Percentiles rank a stretch among this genome's conserved stretches.
These are phyloP conservation scores for Anorthoa munda DNA, from an alignment of 2,888 invertebrate genomes.

Conservation along the genomic window DNA sequence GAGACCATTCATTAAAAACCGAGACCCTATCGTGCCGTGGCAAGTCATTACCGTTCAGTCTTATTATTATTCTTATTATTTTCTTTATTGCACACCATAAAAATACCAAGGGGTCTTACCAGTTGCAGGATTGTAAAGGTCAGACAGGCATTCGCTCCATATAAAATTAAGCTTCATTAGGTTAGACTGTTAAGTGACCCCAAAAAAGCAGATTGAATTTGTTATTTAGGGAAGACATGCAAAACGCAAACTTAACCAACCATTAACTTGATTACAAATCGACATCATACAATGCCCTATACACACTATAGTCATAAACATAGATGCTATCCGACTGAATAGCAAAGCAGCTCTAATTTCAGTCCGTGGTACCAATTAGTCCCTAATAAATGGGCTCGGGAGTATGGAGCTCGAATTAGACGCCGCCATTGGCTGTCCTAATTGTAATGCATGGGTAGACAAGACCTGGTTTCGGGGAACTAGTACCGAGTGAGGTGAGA, in stretches of 20 bases:
- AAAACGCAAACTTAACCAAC: background rate
- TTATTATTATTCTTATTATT: too few relatives aligned
- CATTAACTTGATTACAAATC: slow-evolving; percentile 15
- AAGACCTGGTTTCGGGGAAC: slow-evolving; percentile 24
- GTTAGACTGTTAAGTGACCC: too few relatives aligned
- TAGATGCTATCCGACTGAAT: slow-evolving; percentile 59
- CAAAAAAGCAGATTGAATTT: too few relatives aligned
- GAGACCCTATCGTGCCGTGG: too few relatives aligned
- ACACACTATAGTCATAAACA: slow-evolving; percentile 22
- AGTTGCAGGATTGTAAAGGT: too few relatives aligned
- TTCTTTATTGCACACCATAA: too few relatives aligned
- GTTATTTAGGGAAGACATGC: too few relatives aligned
- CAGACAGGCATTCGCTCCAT: too few relatives aligned
- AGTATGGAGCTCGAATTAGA: slow-evolving; percentile 67
- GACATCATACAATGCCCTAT: slow-evolving; percentile 6
- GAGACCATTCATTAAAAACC: slow-evolving; percentile 1
- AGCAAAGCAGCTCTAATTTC: slow-evolving; percentile 75
- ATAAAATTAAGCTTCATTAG: too few relatives aligned
- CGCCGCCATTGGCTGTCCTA: slow-evolving; percentile 51
- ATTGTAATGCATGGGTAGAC: slow-evolving; percentile 60
- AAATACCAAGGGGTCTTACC: too few relatives aligned
- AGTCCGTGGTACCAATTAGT: slow-evolving; percentile 77
- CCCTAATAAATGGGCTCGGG: slow-evolving; percentile 77
- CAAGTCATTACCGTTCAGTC: too few relatives aligned
- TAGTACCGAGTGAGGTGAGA: slow-evolving; percentile 1